Conservation (phyloP, 2,113 vertebrate species). For the Chamaea fasciata region DNA sequence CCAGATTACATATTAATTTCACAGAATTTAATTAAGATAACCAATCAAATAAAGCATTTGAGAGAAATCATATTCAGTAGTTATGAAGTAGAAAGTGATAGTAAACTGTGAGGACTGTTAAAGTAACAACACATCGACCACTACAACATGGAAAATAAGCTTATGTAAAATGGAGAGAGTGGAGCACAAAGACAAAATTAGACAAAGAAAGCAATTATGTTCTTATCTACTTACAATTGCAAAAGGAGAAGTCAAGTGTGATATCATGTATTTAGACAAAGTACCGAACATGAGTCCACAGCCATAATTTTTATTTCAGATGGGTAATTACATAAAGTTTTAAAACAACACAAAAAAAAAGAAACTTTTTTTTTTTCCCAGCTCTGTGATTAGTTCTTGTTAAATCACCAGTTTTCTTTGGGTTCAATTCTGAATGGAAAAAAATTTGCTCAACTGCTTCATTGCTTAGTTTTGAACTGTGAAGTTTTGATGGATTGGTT, state of each 20-base stretch:
- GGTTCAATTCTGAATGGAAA: not conserved
- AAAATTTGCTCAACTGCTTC: not conserved
- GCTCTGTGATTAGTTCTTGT: not conserved
- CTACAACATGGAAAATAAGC: not conserved
- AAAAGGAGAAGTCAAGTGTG: constrained; percentile 45
- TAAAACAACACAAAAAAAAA: not conserved
- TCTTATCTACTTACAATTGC: constrained; percentile 33
- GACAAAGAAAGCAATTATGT: constrained; percentile 48
- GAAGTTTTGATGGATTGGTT: not conserved
- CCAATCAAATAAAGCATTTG: not conserved
- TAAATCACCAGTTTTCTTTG: not conserved
- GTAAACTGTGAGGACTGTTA: not conserved
- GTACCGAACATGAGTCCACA: constrained; percentile 1
- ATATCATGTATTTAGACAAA: constrained; percentile 36
- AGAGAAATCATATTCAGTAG: not conserved
- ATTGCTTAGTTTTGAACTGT: not conserved
- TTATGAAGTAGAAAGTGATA: not conserved
- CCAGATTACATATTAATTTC: not conserved
- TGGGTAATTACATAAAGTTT: not conserved
- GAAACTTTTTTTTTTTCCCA: not conserved
- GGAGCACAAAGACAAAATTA: constrained; percentile 11
- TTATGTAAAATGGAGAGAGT: not conserved
- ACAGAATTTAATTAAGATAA: not conserved
- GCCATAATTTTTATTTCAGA: constrained; percentile 37
- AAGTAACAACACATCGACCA: not conserved